Percentiles rank a stretch among this genome's conserved stretches.
Evolutionary conservation across 1,140 invertebrate species (phyloP).

Genomic region (Zophobas morio): DNA sequence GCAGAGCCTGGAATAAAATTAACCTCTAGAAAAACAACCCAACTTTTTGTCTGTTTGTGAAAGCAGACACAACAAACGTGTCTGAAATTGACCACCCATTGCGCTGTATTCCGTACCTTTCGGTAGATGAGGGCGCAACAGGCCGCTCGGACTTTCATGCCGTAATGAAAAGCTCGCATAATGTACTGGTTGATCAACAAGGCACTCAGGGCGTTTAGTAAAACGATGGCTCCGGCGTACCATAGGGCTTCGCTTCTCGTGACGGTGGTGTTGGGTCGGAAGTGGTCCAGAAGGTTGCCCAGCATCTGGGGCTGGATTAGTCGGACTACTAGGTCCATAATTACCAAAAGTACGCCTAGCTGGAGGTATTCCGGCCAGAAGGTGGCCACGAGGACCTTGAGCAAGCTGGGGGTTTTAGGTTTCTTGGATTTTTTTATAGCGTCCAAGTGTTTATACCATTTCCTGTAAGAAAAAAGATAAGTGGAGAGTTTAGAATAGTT

Average conservation of each 20-base stretch:
- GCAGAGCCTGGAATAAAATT: conserved; percentile 68
- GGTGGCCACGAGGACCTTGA: conserved; percentile 65
- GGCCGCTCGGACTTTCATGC: conserved; percentile 74
- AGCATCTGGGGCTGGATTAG: conserved; percentile 70
- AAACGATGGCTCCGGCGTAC: conserved; percentile 74
- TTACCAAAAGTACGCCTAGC: conserved; percentile 60
- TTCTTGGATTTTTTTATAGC: conserved; percentile 55
- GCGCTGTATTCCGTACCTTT: conserved; percentile 69
- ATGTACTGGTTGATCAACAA: conserved; percentile 75
- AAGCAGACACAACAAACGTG: conserved; percentile 14
- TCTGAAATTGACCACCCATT: conserved; percentile 11
- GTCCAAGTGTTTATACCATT: conserved; percentile 67
- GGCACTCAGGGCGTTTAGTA: conserved; percentile 70
- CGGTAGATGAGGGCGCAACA: conserved; percentile 79
- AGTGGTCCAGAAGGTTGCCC: conserved; percentile 71
- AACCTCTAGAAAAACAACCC: conserved; percentile 7
- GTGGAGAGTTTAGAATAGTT: not conserved
- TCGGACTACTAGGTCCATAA: conserved; percentile 62
- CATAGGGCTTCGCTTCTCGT: conserved; percentile 69
- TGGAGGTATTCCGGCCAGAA: conserved; percentile 68
- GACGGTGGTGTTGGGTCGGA: conserved; percentile 66
- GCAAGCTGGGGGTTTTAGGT: conserved; percentile 64
- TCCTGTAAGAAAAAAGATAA: conserved; percentile 55
- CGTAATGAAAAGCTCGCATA: conserved; percentile 73
- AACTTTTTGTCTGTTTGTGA: not conserved